Percentiles rank a stretch among this genome's conserved stretches.
These are phyloP conservation scores for Colistium nudipinnis DNA, from an alignment of 2,113 vertebrate species.

Conservation along the genomic window DNA sequence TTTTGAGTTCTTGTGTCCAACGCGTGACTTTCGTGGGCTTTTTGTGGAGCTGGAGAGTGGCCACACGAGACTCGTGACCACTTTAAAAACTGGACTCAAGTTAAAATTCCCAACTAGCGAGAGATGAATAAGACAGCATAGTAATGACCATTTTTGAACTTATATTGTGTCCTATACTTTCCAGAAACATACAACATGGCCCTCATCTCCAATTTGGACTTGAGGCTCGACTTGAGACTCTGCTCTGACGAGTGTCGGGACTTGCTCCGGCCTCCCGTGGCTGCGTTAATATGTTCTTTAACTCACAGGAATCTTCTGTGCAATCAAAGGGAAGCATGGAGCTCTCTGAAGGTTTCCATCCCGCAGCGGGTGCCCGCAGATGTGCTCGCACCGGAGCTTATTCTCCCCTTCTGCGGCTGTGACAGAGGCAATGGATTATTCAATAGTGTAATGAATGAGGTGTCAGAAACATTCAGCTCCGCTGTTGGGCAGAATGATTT, in stretches of 20 bases:
- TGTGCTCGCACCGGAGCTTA: constrained; percentile 41
- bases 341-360: constrained; percentile 38
- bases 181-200: neutral
- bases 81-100: neutral
- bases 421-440: constrained; percentile 75
- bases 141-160: no score
- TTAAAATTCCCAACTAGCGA: neutral
- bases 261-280: constrained; percentile 6
- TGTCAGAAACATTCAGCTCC: constrained; percentile 73
- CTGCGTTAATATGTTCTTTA: constrained; percentile 31
- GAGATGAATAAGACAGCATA: neutral
- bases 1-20: neutral
- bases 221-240: constrained; percentile 13
- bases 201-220: neutral
- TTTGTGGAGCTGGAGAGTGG: no score
- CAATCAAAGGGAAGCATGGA: constrained; percentile 35
- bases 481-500: constrained; percentile 74
- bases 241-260: constrained; percentile 2
- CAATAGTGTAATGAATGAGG: constrained; percentile 78
- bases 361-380: constrained; percentile 34
- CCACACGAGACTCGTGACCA: no score
- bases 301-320: constrained; percentile 38
- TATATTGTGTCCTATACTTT: neutral
- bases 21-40: no score
- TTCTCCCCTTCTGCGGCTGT: constrained; percentile 54